Conservation (phyloP, 2,113 vertebrate species). For the Drymodes brunneopygia region DNA sequence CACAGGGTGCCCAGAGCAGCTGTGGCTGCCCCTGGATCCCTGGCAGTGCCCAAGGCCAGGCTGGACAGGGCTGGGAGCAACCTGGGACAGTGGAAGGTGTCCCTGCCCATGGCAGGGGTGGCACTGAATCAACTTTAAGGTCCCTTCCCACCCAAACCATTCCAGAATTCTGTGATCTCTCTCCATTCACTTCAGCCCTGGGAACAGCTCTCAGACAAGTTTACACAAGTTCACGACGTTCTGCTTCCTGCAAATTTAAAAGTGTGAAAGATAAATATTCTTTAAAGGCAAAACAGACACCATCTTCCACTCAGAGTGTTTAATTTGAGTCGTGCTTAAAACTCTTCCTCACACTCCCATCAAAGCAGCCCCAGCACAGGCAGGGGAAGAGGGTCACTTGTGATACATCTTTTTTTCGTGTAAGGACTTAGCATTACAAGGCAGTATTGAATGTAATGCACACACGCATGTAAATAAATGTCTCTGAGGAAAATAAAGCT, state of each 20-base stretch:
- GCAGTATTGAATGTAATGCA: background rate
- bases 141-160: background rate
- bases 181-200: background rate
- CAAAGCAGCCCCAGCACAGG: background rate
- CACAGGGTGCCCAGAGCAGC: background rate
- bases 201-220: conserved; percentile 14
- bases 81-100: background rate
- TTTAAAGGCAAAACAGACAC: background rate
- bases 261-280: background rate
- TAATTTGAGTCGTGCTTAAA: background rate
- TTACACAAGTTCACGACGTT: background rate
- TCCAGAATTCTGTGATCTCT: background rate
- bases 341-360: background rate
- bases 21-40: background rate
- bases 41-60: background rate
- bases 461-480: background rate
- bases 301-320: background rate
- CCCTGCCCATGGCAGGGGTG: background rate
- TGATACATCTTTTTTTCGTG: background rate
- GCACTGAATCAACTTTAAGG: accelerated
- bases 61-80: accelerated
- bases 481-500: background rate
- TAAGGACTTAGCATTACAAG: background rate
- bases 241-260: conserved; percentile 5
- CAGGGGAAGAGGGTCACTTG: background rate